These are phyloP conservation scores for Numenius arquata DNA, from an alignment of 2,113 vertebrate genomes.

Conservation along the genomic window DNA sequence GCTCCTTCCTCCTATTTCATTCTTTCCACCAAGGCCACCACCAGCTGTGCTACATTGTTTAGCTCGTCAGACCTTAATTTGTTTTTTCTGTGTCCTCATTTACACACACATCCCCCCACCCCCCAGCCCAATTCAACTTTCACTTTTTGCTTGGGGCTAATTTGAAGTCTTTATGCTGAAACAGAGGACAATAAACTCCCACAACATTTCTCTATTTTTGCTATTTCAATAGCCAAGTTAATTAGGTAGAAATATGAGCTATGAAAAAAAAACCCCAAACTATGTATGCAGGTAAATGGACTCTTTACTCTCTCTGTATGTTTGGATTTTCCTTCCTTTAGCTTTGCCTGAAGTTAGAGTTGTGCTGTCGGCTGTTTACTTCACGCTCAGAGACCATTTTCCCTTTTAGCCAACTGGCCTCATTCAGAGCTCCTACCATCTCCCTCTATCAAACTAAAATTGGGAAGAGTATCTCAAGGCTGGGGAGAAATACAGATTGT, in stretches of 20 bases:
- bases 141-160: not conserved
- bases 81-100: not conserved
- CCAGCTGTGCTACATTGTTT: not conserved
- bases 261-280: not conserved
- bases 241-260: not conserved
- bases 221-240: not conserved
- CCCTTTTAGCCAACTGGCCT: not conserved
- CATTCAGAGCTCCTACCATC: not conserved
- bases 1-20: not conserved
- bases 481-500: not conserved
- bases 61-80: not conserved
- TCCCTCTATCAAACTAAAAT: not conserved
- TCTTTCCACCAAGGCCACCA: not conserved
- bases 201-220: not conserved
- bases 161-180: not conserved
- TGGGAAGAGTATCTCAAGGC: not conserved
- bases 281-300: not conserved
- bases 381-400: not conserved
- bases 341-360: not conserved
- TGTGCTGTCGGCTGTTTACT: not conserved
- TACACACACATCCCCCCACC: too few species aligned
- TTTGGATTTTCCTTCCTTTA: not conserved
- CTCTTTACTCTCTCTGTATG: accelerated
- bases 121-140: not conserved
- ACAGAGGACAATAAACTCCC: not conserved